Evolutionary conservation across 2,888 invertebrate species (phyloP).

Genomic region (Taphrorychus bicolor): DNA sequence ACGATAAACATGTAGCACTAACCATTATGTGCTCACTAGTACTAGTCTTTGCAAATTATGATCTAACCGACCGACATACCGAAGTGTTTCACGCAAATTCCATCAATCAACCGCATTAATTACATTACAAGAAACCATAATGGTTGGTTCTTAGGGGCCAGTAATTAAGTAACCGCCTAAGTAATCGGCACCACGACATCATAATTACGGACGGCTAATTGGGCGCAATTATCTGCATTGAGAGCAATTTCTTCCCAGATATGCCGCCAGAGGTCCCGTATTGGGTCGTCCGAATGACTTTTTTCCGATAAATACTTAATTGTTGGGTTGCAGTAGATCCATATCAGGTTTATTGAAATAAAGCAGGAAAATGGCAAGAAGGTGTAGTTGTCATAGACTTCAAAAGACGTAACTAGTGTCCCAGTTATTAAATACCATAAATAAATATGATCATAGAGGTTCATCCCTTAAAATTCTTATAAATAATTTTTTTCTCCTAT

Average conservation of each 20-base stretch:
- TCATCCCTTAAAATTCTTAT: too few relatives aligned
- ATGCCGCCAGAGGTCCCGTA: background rate
- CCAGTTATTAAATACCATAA: too few relatives aligned
- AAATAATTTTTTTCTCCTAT: too few relatives aligned
- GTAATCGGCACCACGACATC: background rate
- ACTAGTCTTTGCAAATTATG: too few relatives aligned
- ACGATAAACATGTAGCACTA: background rate
- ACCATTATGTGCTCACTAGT: too few relatives aligned
- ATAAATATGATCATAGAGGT: too few relatives aligned
- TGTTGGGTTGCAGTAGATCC: background rate
- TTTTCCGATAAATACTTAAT: background rate
- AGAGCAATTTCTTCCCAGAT: constrained; percentile 1
- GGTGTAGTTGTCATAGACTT: background rate
- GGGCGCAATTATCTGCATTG: constrained; percentile 4
- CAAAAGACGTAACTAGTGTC: too few relatives aligned
- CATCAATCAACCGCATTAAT: background rate
- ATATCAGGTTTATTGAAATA: too few relatives aligned
- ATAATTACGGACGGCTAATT: background rate
- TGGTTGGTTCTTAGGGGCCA: background rate
- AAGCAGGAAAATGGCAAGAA: background rate
- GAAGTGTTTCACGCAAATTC: constrained; percentile 1
- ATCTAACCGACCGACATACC: background rate
- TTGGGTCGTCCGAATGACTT: background rate
- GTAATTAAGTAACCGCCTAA: constrained; percentile 9
- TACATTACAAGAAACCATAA: constrained; percentile 5